Conservation (phyloP, 2,888 invertebrate species). For the Netelia virgata region DNA sequence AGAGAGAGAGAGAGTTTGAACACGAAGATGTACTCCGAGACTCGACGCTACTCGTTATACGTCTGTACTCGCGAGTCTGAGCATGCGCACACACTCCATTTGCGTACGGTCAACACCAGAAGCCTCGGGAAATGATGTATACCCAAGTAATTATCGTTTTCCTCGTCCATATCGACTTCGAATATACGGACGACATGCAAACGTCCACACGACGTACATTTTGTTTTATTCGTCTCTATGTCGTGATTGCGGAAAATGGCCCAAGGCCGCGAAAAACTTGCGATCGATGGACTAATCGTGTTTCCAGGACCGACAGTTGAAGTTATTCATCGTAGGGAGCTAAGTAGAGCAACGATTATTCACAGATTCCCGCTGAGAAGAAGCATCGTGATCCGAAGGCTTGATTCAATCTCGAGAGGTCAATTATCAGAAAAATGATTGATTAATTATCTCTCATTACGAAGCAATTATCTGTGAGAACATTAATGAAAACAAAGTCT, state of each 20-base stretch:
- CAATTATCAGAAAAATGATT: not conserved
- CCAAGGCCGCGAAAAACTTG: conserved; percentile 47
- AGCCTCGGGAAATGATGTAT: conserved; percentile 55
- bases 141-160: conserved; percentile 59
- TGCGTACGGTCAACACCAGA: conserved; percentile 48
- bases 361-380: not conserved
- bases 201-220: conserved; percentile 33
- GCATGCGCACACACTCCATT: conserved; percentile 11
- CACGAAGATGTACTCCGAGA: conserved; percentile 25
- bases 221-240: conserved; percentile 24
- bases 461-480: too few species aligned
- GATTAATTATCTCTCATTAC: too few species aligned
- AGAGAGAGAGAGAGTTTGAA: conserved; percentile 18
- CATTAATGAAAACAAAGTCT: too few species aligned
- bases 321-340: conserved; percentile 9
- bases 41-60: conserved; percentile 26
- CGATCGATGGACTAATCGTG: conserved; percentile 32
- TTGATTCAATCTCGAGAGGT: not conserved
- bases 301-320: conserved; percentile 24
- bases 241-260: conserved; percentile 18
- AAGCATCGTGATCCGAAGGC: not conserved
- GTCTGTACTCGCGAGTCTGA: conserved; percentile 21
- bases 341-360: conserved; percentile 13
- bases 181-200: conserved; percentile 23
- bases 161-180: conserved; percentile 23